Conservation (phyloP, 2,888 invertebrate genomes). For the Andrena chrysosceles region DNA sequence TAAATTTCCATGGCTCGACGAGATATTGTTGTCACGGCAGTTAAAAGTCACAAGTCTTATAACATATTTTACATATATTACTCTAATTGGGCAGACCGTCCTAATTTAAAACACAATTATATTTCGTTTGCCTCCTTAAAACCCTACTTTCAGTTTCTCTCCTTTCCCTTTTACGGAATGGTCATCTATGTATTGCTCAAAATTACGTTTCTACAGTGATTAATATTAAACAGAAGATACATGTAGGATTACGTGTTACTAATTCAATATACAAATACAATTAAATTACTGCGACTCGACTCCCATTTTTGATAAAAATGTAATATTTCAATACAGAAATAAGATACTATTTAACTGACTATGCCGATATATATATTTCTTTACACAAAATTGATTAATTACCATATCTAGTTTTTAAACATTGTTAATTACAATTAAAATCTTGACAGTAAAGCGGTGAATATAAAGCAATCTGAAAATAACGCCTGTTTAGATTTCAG, state of each 20-base stretch:
- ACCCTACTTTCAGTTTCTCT: neutral
- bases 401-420: conserved; percentile 1
- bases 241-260: conserved; percentile 39
- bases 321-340: neutral
- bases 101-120: conserved; percentile 14
- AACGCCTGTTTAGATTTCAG: neutral
- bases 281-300: conserved; percentile 40
- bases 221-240: conserved; percentile 17
- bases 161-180: neutral
- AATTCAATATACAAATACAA: conserved; percentile 53
- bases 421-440: conserved; percentile 27
- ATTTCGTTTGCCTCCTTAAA: conserved; percentile 12
- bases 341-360: conserved; percentile 24
- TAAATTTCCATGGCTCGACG: conserved; percentile 20
- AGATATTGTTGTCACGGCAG: conserved; percentile 28
- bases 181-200: conserved; percentile 14
- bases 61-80: conserved; percentile 68
- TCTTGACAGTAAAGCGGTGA: conserved; percentile 1
- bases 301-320: conserved; percentile 14
- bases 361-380: conserved; percentile 5
- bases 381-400: conserved; percentile 24
- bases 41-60: conserved; percentile 41
- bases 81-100: conserved; percentile 51
- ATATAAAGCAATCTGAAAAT: conserved; percentile 28
- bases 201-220: conserved; percentile 23